Evolutionary conservation across 2,888 invertebrate genomes (phyloP), one percentile per base, ranked within the genome.

Genomic region (Neuroscelio doddi): DNA sequence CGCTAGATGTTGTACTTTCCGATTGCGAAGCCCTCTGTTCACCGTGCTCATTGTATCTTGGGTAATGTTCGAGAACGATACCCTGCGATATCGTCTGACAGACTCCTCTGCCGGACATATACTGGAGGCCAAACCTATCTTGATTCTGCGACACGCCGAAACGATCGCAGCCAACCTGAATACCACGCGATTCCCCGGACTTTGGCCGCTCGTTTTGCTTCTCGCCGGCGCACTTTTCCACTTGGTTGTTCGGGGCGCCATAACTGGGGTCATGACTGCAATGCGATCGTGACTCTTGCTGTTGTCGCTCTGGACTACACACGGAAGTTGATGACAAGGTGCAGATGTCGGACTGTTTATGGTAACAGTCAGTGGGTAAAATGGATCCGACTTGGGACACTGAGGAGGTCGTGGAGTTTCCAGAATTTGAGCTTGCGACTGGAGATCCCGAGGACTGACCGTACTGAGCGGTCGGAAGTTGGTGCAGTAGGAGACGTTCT

Each of bases 321-420:
- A 26, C 15, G 42, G 24, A 17, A 8, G 34, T 14, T 27, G 64
- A 65, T 15, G 68, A 59, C 8, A 64, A 46, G 47, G 65, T 52
- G 41, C 76, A 74, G 46, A 83, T 80, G 69, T 86, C 86, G 84
- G 86, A 70, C 46, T 77, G 78, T 84, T 85, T 86, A 81, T 83
- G 84, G 72, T 86, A 86, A 84, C 86, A 84, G 77, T 86, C 86
- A 77, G 82, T 79, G 78, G 85, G 77, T 74, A 77, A 79, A 79
- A 78, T 71, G 62, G 73, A 38, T 17, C 24, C 17, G 61, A 73
- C 68, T 53, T 71, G 73, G 49, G 71, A 45, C 4, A 65, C 70
- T 34, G 64, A 64, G 36, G 63, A 59, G 38, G 62, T 61, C 41
- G 70, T 59, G 32, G 73, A 67, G 57, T 24, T 67, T 21, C 57